A percentile compares a stretch with the other conserved stretches of the same genome.
phyloP scores from a whole-genome alignment of 1,140 invertebrate species.

The Conus betulinus region DNA sequence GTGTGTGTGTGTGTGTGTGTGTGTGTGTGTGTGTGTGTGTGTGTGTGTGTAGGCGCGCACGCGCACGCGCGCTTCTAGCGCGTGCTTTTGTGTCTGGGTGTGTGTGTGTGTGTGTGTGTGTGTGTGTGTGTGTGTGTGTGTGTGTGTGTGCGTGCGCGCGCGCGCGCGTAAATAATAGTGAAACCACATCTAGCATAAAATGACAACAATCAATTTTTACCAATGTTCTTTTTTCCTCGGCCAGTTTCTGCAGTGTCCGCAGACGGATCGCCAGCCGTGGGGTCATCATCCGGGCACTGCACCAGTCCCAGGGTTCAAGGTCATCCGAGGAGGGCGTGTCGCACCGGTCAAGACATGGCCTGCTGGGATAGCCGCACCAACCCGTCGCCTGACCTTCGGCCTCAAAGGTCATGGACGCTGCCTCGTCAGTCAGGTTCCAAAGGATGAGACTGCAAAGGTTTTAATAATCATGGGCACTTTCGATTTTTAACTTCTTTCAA shows the following conservation, averaged over 20 bases:
- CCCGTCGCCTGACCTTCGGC: slow-evolving; percentile 1
- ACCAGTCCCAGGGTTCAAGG: slow-evolving; percentile 49
- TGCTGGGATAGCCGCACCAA: slow-evolving; percentile 38
- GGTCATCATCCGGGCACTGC: slow-evolving; percentile 48
- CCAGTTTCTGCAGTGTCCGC: slow-evolving; percentile 26
- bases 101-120: no score
- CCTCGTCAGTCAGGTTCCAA: slow-evolving; percentile 2
- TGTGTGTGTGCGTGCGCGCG: no score
- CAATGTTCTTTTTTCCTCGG: slow-evolving; percentile 33
- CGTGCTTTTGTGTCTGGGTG: no score
- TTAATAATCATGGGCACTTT: no score
- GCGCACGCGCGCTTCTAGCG: no score
- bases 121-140: no score
- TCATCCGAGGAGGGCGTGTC: not conserved
- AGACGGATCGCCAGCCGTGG: slow-evolving; percentile 39
- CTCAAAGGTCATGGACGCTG: slow-evolving; percentile 21
- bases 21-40: no score
- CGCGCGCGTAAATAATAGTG: no score
- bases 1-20: no score
- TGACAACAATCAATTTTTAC: not conserved
- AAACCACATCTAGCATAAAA: no score
- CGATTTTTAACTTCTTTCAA: no score
- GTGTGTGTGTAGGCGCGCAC: no score
- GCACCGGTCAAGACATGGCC: slow-evolving; percentile 39
- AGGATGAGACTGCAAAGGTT: slow-evolving; percentile 10